Evolutionary conservation across 92 coral and sea anemone species (phyloP).

Genomic region (Phenganax marumi): DNA sequence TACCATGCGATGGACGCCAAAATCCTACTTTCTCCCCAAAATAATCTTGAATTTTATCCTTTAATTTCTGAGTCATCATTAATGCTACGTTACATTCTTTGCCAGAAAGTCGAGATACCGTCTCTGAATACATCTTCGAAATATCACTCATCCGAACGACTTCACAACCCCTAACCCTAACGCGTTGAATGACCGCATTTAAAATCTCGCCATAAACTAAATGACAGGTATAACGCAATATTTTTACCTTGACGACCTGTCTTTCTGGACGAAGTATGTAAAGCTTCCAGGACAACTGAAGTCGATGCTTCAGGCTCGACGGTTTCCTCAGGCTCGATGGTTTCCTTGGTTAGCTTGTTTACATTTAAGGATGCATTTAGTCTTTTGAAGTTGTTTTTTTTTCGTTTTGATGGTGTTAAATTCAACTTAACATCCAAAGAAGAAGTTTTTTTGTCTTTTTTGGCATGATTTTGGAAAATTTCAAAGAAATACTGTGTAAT

Average conservation of each 20-base stretch:
- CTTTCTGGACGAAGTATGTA: no score
- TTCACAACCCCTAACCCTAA: background rate
- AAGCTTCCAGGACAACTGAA: no score
- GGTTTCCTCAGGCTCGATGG: background rate
- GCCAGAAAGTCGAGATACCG: background rate
- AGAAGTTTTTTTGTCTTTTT: background rate
- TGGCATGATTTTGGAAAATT: background rate
- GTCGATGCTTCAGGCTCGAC: background rate
- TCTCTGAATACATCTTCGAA: background rate
- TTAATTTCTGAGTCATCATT: background rate
- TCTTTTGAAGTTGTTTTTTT: background rate
- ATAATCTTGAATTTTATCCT: background rate
- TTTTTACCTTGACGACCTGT: background rate
- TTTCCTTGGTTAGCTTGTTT: background rate
- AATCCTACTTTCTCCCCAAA: conserved; percentile 12
- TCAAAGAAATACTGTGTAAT: background rate
- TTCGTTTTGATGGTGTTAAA: conserved; percentile 7
- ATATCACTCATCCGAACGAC: conserved; percentile 7
- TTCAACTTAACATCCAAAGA: background rate
- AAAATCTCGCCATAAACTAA: background rate
- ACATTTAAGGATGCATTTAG: background rate
- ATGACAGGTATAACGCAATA: background rate
- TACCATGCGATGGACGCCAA: conserved; percentile 6
- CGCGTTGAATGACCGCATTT: background rate
- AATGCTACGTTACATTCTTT: background rate